Base-by-base conservation (phyloP, 2,797 vertebrate genomes). In the Psittacula echo region DNA sequence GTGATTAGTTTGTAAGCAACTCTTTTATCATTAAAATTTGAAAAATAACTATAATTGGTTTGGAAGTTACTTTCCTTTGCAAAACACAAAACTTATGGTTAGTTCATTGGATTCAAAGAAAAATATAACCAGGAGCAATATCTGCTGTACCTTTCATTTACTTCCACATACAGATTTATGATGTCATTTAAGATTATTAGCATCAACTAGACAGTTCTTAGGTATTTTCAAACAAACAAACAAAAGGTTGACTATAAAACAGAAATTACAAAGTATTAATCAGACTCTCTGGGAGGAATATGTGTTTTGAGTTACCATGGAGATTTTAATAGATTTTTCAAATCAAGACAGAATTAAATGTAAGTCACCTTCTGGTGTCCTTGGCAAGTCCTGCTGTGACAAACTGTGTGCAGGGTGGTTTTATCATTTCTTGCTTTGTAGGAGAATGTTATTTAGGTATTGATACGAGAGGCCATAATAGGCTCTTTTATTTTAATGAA, bases 311-410 rank as follows among this genome's bases (percentile, higher is more conserved):
- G 81, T 95, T 96, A 54, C 94, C 44, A 73, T 96, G 92, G 94
- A 82, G 88, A 77, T 90, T 85, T 90, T 88, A 91, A 78, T 90
- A 75, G 58, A 62, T 75, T 72, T 67, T 78, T 34, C 54, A 93
- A 85, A 76, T 65, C n/a, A 71, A 96, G 66, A n/a, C 17, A 67
- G 41, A 93, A 76, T 90, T 90, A 78, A 91, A 75, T 91, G 11
- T 62, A 91, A 87, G 85, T 95, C 92, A 95, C 77, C 54, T 93
- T 92, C 86, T 94, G 86, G 74, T 95, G 77, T 95, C 95, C 92
- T 89, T 95, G 87, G 48, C 86, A 90, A 76, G 67, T 76, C 60
- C 26, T 86, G 1, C 44, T 75, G 58, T 83, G 77, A 70, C 62
- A 91, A 86, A 64, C 27, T 23, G 9, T 23, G 19, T 70, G 30